phyloP scores from a whole-genome alignment of 2,113 vertebrate species.

The Lagenorhynchus albirostris region DNA sequence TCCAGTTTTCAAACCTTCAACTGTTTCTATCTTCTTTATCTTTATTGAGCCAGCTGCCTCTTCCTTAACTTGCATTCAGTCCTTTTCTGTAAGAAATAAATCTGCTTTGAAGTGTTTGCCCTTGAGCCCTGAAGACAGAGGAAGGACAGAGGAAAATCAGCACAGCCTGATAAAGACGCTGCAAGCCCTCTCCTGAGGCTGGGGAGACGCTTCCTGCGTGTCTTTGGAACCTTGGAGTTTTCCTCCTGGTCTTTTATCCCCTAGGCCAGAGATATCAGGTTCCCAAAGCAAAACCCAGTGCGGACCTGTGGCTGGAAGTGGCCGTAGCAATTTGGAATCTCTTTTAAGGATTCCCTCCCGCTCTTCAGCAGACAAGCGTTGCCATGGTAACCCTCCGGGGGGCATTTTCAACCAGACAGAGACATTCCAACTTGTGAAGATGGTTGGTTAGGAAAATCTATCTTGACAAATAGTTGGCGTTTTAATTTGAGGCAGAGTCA shows the following conservation, averaged over 20 bases:
- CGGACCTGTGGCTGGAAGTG: conserved; percentile 15
- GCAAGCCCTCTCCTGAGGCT: neutral
- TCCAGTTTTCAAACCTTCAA: neutral
- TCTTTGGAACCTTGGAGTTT: neutral
- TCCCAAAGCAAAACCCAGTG: neutral
- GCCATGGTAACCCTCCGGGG: conserved; percentile 45
- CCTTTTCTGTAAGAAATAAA: neutral
- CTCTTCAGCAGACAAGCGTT: neutral
- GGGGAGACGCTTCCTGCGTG: accelerated
- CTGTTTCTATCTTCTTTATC: neutral
- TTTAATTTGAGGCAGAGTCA: conserved; percentile 44
- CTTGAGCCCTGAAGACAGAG: neutral
- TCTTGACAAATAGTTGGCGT: conserved; percentile 32
- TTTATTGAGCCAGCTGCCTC: neutral
- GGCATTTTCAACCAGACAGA: conserved; percentile 19
- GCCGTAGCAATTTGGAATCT: conserved; percentile 33
- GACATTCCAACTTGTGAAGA: neutral
- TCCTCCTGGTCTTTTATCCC: neutral
- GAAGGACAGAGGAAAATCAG: neutral
- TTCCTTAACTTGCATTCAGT: neutral
- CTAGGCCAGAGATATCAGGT: neutral
- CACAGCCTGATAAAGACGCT: neutral
- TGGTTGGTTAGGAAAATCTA: neutral
- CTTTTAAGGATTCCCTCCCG: conserved; percentile 31
- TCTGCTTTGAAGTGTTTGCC: conserved; percentile 46